Base-by-base conservation (phyloP, 2,113 vertebrate genomes). In the Charadrius vociferus region DNA sequence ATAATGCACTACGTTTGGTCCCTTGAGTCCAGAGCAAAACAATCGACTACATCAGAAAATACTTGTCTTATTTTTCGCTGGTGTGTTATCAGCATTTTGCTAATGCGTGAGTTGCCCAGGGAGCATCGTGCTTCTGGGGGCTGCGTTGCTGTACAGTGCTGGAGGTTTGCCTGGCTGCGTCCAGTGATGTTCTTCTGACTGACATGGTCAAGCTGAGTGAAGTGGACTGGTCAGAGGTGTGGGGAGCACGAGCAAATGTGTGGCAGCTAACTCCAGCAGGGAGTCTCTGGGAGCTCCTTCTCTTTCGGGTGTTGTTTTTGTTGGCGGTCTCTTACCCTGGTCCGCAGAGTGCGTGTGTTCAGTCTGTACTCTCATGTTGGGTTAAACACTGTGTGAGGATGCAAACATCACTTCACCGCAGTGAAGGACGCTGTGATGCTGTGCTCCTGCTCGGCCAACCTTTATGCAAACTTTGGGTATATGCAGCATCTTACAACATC, bases 41-140 rank as follows among this genome's bases (percentile, higher is more conserved):
- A 23, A 14, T 4, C 50, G 62, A 56, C 9, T 47, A 5, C 17
- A 41, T 34, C 26, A 79, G 63, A 67, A 75, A 29, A 56, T 21
- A 10, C 3, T 11, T 14, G 10, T 43, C 5, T 39, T 87, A 1
- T 30, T 34, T 67, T n/a, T 12, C 50, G 19, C 45, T 72, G 56
- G 10, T 71, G 68, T 52, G 53, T 3, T 58, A 1, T 2, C 14
- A 1, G 13, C 7, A 11, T 59, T 78, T 88, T 34, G 65, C 45
- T 70, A 66, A 32, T 37, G 50, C 9, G 0, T 13, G 39, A 65
- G 36, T 26, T 63, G 13, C 21, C 18, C 21, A 17, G 58, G 27
- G 55, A 49, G 29, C 32, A 6, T 27, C 0, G 0, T 72, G 72
- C 43, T 62, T 50, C 61, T 70, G 45, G 12, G 0, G 0, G 61